phyloP scores from a whole-genome alignment of 2,888 invertebrate species.

The Dendrolimus pini region DNA sequence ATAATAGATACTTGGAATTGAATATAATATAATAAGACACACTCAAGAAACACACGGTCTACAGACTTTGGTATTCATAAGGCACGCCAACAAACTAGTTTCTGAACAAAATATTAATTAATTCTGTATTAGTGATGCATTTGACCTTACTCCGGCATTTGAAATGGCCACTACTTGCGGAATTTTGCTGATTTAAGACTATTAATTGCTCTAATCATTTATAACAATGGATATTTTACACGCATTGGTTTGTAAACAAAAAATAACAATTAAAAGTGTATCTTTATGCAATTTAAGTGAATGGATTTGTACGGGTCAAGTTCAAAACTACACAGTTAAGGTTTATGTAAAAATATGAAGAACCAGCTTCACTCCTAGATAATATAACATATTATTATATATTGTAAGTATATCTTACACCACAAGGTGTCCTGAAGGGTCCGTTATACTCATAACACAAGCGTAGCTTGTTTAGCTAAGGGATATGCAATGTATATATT shows the following conservation, averaged over 20 bases:
- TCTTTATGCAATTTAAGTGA: constrained; percentile 1
- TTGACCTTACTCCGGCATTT: constrained; percentile 24
- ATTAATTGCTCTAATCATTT: constrained; percentile 4
- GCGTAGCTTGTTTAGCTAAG: too few relatives aligned
- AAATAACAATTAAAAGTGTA: neutral
- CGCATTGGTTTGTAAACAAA: neutral
- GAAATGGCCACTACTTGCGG: constrained; percentile 21
- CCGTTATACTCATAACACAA: too few relatives aligned
- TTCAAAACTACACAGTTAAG: neutral
- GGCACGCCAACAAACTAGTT: neutral
- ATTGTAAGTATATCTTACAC: too few relatives aligned
- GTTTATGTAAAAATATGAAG: too few relatives aligned
- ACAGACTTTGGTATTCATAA: neutral
- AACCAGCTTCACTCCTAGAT: too few relatives aligned
- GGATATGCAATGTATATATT: too few relatives aligned
- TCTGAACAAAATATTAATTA: neutral
- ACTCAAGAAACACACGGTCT: neutral
- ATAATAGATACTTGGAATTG: too few relatives aligned
- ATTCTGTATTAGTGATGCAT: constrained; percentile 9
- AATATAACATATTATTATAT: too few relatives aligned
- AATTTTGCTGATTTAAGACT: constrained; percentile 20
- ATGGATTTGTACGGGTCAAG: neutral
- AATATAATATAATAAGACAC: too few relatives aligned
- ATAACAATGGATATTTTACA: constrained; percentile 1
- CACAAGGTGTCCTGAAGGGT: too few relatives aligned